Conservation (phyloP, 2,113 vertebrate species). For the Conger conger region DNA sequence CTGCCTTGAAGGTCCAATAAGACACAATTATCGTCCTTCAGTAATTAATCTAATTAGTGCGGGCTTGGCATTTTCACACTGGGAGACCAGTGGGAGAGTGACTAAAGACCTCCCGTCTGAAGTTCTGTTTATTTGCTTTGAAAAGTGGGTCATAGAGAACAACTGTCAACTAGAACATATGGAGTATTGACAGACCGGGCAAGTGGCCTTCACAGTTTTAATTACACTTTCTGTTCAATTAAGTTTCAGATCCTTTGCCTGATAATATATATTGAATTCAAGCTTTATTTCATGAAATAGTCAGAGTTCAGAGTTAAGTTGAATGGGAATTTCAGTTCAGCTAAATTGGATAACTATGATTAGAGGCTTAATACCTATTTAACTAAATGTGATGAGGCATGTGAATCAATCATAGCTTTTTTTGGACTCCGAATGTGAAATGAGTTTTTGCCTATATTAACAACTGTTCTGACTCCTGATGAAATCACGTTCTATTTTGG, state of each 20-base stretch:
- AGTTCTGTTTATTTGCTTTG: slow-evolving; percentile 66
- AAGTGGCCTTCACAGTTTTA: slow-evolving; percentile 40
- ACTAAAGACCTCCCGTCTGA: slow-evolving; percentile 44
- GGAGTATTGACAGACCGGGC: slow-evolving; percentile 38
- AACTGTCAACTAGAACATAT: slow-evolving; percentile 43
- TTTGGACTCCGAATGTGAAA: too few species aligned
- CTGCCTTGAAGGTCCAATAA: slow-evolving; percentile 48
- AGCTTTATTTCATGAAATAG: background rate
- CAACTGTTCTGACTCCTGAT: too few species aligned
- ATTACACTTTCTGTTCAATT: slow-evolving; percentile 54
- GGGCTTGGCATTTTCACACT: slow-evolving; percentile 45
- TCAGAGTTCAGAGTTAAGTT: background rate
- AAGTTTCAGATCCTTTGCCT: slow-evolving; percentile 24
- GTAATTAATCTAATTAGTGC: slow-evolving; percentile 61
- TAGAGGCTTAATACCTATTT: too few species aligned
- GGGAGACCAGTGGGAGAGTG: slow-evolving; percentile 19
- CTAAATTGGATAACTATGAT: background rate
- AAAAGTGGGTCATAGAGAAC: slow-evolving; percentile 68
- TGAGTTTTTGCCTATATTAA: too few species aligned
- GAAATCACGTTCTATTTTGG: too few species aligned
- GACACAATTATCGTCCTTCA: slow-evolving; percentile 47
- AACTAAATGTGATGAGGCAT: too few species aligned
- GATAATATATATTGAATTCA: background rate
- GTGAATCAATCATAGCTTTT: too few species aligned
- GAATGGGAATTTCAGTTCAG: background rate